Conservation (phyloP, 2,113 vertebrate genomes). For the Orycteropus afer region DNA sequence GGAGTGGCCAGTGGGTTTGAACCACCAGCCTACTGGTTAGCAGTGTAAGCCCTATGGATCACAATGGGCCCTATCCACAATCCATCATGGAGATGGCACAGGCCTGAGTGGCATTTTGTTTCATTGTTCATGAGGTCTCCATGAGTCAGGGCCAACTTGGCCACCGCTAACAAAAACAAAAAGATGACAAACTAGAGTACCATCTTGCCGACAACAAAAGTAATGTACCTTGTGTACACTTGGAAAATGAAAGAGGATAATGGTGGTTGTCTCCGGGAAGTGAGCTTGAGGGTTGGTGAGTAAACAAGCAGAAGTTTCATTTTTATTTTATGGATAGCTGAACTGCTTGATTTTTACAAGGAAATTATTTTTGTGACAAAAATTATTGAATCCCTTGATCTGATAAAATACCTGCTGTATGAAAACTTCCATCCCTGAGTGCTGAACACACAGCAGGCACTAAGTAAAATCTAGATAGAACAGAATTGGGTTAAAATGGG, state of each 20-base stretch:
- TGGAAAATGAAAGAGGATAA: not conserved
- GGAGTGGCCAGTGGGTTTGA: too few species aligned
- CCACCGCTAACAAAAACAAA: not conserved
- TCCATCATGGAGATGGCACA: not conserved
- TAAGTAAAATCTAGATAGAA: not conserved
- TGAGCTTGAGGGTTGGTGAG: not conserved
- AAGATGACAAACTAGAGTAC: not conserved
- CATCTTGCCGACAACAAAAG: not conserved
- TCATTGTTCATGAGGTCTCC: not conserved
- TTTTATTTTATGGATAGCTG: not conserved
- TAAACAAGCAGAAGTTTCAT: not conserved
- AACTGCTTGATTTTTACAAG: not conserved
- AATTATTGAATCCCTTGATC: not conserved
- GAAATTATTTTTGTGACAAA: conserved; percentile 34
- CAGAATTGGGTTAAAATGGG: not conserved
- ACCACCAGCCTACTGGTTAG: too few species aligned
- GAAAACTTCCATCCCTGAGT: not conserved
- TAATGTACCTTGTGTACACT: not conserved
- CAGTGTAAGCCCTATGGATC: not conserved
- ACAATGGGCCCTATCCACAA: not conserved
- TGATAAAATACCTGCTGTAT: conserved; percentile 1
- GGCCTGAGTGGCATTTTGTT: not conserved
- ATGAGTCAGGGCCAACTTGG: not conserved
- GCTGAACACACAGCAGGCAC: not conserved
- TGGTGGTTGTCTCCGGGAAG: not conserved